Evolutionary conservation across 1,140 invertebrate species (phyloP), one percentile per base, ranked within the genome.

Genomic region (Ptiloglossa arizonensis): DNA sequence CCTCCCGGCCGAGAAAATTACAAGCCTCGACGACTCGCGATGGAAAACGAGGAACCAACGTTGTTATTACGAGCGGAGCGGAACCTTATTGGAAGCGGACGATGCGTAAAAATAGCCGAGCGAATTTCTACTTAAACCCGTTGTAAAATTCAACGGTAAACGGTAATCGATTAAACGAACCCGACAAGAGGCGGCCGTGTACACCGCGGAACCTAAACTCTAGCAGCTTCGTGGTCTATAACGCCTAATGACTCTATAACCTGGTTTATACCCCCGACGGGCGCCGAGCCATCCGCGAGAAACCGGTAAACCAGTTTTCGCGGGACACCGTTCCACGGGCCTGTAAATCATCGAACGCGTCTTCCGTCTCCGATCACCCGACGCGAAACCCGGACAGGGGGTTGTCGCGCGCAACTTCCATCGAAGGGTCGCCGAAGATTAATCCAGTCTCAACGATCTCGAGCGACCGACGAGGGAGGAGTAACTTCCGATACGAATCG

Each of bases 171-270:
- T 83, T 59, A 71, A 82, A 73, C 44, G 67, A 59, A 83, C 56
- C 66, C 77, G 68, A 82, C 74, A 64, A 50, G 63, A 54, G 62
- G 59, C 38, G 17, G 38, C 54, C 52, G 66, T 66, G 56, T 41
- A 71, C 27, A 41, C 35, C 29, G 17, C 1, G 11, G 22, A 44
- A 70, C 32, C 19, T 29, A 17, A 38, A 75, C 71, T 76, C 73
- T 52, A 32, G 54, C n/a, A 64, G 24, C n/a, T 27, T 22, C n/a
- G 63, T 27, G 62, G 57, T 64, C 68, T 67, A 64, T 73, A 82
- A 68, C 24, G 63, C 62, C 50, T 83, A 79, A 83, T 82, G 68
- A 83, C 74, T 83, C 75, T 69, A 73, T 82, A 82, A 78, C 68
- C 80, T 62, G 70, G 74, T 83, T 82, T 73, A 73, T 73, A 41